Percentiles rank a stretch among this genome's conserved stretches.
Conservation (phyloP, 2,888 invertebrate genomes). For the Cylloceria caligata region DNA sequence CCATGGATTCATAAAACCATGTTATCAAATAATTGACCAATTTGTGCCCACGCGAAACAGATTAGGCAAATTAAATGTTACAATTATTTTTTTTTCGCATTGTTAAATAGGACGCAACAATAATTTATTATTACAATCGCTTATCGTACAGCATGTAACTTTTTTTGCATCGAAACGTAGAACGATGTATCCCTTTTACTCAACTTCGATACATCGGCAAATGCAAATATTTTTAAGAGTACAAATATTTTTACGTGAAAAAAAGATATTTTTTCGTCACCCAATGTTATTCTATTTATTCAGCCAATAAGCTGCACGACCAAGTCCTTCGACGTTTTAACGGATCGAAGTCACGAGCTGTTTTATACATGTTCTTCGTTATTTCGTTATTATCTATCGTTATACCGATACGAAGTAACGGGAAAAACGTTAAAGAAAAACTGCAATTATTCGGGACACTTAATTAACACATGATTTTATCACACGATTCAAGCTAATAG, state of each 20-base stretch:
- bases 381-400: neutral
- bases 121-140: constrained; percentile 60
- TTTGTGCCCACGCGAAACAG: neutral
- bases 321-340: constrained; percentile 48
- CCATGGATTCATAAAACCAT: constrained; percentile 79
- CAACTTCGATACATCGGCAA: constrained; percentile 45
- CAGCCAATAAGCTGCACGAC: constrained; percentile 51
- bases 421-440: constrained; percentile 49
- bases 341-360: constrained; percentile 44
- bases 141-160: constrained; percentile 43
- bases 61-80: constrained; percentile 3
- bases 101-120: constrained; percentile 55
- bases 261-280: constrained; percentile 21
- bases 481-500: constrained; percentile 49
- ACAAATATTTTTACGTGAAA: constrained; percentile 49
- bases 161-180: constrained; percentile 16
- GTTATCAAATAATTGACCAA: constrained; percentile 65
- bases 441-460: constrained; percentile 54
- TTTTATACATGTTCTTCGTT: neutral
- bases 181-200: constrained; percentile 33
- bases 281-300: constrained; percentile 33
- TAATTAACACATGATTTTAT: constrained; percentile 28
- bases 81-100: constrained; percentile 14
- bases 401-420: constrained; percentile 6
- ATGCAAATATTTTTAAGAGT: constrained; percentile 58